phyloP scores from a whole-genome alignment of 2,797 vertebrate species.

The Megalops cyprinoides region DNA sequence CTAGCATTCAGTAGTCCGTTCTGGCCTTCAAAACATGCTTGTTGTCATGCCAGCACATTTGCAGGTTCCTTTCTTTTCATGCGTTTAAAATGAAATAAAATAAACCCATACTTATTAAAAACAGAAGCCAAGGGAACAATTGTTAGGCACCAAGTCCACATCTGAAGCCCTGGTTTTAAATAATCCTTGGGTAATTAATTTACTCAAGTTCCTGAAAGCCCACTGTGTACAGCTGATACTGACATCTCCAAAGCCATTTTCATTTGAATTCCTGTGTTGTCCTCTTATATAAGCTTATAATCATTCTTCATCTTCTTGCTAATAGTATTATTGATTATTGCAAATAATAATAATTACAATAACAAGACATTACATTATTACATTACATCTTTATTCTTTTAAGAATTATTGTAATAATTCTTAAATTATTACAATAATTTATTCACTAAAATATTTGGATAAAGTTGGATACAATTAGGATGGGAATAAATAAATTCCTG shows the following conservation, averaged over 20 bases:
- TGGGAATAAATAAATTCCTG: too few species aligned
- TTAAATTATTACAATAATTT: too few species aligned
- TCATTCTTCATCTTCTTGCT: background rate
- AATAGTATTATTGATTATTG: background rate
- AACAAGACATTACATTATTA: too few species aligned
- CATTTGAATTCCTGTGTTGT: conserved; percentile 19
- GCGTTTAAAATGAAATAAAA: background rate
- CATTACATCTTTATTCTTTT: background rate
- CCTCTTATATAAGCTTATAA: conserved; percentile 38
- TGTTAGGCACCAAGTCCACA: background rate
- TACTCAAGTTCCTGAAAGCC: conserved; percentile 10
- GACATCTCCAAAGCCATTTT: conserved; percentile 1
- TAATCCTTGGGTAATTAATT: conserved; percentile 10
- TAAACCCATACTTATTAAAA: background rate
- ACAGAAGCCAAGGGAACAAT: background rate
- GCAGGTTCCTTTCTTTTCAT: background rate
- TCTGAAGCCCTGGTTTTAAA: conserved; percentile 5
- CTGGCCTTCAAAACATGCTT: background rate
- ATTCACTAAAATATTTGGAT: too few species aligned
- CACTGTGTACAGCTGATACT: background rate
- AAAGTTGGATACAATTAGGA: too few species aligned
- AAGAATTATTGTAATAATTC: background rate
- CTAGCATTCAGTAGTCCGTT: background rate
- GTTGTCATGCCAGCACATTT: background rate
- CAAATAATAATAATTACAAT: background rate